phyloP scores from a whole-genome alignment of 2,113 vertebrate genomes.

The Corythoichthys haematopterus region DNA sequence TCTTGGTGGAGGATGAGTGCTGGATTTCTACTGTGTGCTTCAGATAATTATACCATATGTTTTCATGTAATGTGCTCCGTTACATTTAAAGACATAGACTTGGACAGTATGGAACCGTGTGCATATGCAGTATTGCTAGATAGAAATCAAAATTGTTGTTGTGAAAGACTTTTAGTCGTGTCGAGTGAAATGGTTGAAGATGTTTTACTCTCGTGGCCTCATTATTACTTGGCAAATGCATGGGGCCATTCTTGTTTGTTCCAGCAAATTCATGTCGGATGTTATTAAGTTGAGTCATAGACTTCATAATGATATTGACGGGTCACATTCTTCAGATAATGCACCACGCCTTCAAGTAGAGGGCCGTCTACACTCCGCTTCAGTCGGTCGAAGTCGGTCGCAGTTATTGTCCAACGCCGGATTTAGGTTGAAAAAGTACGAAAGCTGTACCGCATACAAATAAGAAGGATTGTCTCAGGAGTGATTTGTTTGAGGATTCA shows the following conservation, averaged over 20 bases:
- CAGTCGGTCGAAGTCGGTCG: too few relatives aligned
- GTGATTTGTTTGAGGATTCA: too few relatives aligned
- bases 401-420: too few relatives aligned
- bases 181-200: background rate
- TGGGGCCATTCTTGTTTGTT: background rate
- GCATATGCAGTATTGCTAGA: background rate
- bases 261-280: background rate
- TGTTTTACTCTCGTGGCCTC: background rate
- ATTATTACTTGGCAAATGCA: background rate
- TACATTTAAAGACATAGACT: background rate
- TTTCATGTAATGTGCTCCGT: background rate
- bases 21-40: background rate
- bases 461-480: too few relatives aligned
- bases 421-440: too few relatives aligned
- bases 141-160: background rate
- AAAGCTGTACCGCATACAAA: too few relatives aligned
- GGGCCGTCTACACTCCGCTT: too few relatives aligned
- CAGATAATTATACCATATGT: background rate
- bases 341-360: too few relatives aligned
- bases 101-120: slow-evolving; percentile 10
- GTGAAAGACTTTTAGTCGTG: background rate
- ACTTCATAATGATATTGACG: too few relatives aligned
- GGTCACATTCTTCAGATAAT: too few relatives aligned
- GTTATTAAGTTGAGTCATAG: background rate
- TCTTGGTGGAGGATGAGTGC: slow-evolving; percentile 1